phyloP scores from a whole-genome alignment of 2,797 vertebrate species.

The Intellagama lesueurii region DNA sequence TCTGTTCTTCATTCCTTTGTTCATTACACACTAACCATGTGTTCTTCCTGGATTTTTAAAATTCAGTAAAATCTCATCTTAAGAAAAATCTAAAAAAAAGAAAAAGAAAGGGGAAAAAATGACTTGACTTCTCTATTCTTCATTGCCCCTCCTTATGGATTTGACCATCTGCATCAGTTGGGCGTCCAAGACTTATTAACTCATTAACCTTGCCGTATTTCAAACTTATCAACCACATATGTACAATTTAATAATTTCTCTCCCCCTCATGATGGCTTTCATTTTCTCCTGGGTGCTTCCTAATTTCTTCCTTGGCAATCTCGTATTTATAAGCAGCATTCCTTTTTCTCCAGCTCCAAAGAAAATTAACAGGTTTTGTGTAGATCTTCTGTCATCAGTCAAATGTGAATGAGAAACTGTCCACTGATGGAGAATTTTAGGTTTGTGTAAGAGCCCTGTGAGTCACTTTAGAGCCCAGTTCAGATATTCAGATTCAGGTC shows the following conservation, averaged over 20 bases:
- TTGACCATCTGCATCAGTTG: slow-evolving; percentile 10
- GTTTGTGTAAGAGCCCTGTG: too few species aligned
- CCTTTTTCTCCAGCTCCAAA: not conserved
- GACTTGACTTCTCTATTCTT: not conserved
- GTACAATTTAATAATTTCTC: not conserved
- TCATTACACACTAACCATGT: not conserved
- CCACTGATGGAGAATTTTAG: not conserved
- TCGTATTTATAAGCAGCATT: not conserved
- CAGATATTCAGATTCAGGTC: too few species aligned
- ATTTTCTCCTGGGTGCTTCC: not conserved
- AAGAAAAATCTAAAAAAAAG: not conserved
- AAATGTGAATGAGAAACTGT: not conserved
- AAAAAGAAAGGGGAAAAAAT: not conserved
- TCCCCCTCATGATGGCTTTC: not conserved
- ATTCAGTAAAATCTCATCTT: not conserved
- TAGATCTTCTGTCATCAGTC: not conserved
- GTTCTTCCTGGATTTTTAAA: not conserved
- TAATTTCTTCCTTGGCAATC: not conserved
- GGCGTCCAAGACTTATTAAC: slow-evolving; percentile 8
- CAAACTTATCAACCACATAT: slow-evolving; percentile 2
- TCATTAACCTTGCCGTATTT: slow-evolving; percentile 22
- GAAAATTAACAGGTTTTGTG: not conserved
- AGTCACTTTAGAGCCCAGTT: too few species aligned
- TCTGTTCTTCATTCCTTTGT: not conserved
- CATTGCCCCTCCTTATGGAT: slow-evolving; percentile 12